A percentile compares a stretch with the other conserved stretches of the same genome.
phyloP scores from a whole-genome alignment of 2,888 invertebrate species.

The Archips xylosteana region DNA sequence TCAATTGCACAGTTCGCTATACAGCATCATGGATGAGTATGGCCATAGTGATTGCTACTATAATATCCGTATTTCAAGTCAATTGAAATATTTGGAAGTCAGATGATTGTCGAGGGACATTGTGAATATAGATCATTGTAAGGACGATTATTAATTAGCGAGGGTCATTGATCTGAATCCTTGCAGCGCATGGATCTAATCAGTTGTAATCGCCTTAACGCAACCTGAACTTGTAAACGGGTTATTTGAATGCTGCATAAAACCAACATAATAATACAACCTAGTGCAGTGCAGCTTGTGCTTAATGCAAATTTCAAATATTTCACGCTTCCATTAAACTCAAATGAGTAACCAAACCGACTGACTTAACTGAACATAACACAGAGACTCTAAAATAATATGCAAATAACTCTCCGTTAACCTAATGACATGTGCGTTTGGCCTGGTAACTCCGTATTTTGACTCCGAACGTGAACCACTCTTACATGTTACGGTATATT shows the following conservation, averaged over 20 bases:
- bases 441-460: conserved; percentile 71
- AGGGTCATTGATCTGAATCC: conserved; percentile 74
- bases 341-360: conserved; percentile 31
- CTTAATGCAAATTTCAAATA: conserved; percentile 30
- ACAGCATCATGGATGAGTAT: too few relatives aligned
- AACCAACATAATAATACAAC: conserved; percentile 20
- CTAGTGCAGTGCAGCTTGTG: conserved; percentile 4
- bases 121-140: too few relatives aligned
- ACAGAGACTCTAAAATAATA: conserved; percentile 58
- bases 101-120: too few relatives aligned
- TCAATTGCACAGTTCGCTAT: too few relatives aligned
- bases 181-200: conserved; percentile 64
- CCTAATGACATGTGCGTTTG: conserved; percentile 75
- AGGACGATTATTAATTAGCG: conserved; percentile 38
- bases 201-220: conserved; percentile 73
- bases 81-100: too few relatives aligned
- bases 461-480: conserved; percentile 62
- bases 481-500: conserved; percentile 77
- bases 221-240: conserved; percentile 46
- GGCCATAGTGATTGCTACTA: too few relatives aligned
- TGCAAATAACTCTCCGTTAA: conserved; percentile 76
- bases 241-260: conserved; percentile 42
- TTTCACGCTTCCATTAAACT: conserved; percentile 37
- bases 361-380: conserved; percentile 40
- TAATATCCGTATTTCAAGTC: too few relatives aligned